phyloP scores from a whole-genome alignment of 2,888 invertebrate species.

The Ferrisia virgata region DNA sequence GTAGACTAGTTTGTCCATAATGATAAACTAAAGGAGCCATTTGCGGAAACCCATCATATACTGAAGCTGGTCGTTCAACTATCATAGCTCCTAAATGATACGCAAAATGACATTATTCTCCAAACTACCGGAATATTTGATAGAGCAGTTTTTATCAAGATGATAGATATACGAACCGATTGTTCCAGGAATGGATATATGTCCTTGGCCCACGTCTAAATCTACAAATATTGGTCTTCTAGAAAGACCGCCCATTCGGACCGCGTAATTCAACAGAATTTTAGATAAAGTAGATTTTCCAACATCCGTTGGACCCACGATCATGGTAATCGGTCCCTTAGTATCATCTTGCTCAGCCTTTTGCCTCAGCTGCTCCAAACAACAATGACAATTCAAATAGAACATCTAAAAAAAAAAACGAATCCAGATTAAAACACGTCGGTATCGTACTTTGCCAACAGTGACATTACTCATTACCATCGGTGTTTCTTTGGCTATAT shows the following conservation, averaged over 20 bases:
- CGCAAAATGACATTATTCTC: no score
- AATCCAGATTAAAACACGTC: not conserved
- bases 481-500: conserved; percentile 93
- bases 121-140: no score
- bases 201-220: conserved; percentile 92
- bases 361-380: conserved; percentile 82
- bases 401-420: conserved; percentile 59
- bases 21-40: conserved; percentile 91
- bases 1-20: conserved; percentile 80
- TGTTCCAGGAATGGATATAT: conserved; percentile 87
- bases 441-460: not conserved
- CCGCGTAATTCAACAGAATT: conserved; percentile 91
- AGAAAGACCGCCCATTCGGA: conserved; percentile 65
- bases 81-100: conserved; percentile 70
- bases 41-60: conserved; percentile 93
- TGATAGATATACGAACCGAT: conserved; percentile 59
- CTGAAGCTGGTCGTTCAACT: conserved; percentile 87
- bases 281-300: conserved; percentile 91
- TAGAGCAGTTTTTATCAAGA: not conserved
- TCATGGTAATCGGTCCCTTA: conserved; percentile 80
- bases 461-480: conserved; percentile 64
- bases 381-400: conserved; percentile 93
- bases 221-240: conserved; percentile 89
- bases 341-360: conserved; percentile 71
- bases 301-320: conserved; percentile 93